These are phyloP conservation scores for Cephus pygmeus DNA, from an alignment of 2,888 invertebrate genomes.

Conservation along the genomic window DNA sequence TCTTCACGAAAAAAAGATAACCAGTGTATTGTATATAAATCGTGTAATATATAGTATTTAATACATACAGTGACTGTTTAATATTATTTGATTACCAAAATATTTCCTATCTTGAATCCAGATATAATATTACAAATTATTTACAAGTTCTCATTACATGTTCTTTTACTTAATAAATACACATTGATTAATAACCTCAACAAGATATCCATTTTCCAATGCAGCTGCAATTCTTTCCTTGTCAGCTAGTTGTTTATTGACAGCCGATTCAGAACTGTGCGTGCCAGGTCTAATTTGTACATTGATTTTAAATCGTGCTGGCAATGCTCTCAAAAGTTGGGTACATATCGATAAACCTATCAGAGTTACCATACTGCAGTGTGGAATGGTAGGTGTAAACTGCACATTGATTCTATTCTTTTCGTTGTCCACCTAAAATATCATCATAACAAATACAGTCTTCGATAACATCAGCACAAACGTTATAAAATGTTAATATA, in stretches of 20 bases:
- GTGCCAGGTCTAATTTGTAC: conserved; percentile 93
- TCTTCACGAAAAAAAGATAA: conserved; percentile 71
- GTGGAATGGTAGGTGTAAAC: conserved; percentile 98
- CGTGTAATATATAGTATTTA: conserved; percentile 14
- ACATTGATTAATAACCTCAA: conserved; percentile 96
- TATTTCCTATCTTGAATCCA: background rate
- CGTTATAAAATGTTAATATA: no score
- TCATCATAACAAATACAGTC: background rate
- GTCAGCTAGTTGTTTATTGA: conserved; percentile 97
- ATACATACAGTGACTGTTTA: conserved; percentile 4
- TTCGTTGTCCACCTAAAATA: conserved; percentile 76
- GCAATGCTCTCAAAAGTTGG: conserved; percentile 86
- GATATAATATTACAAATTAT: background rate
- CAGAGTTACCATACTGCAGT: conserved; percentile 98
- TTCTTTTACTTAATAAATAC: conserved; percentile 59
- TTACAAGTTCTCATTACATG: no score
- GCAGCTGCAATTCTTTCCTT: conserved; percentile 98
- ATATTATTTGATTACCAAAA: background rate
- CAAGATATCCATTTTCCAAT: conserved; percentile 89
- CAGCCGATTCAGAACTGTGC: conserved; percentile 90
- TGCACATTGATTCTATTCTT: conserved; percentile 78
- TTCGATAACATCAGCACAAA: no score
- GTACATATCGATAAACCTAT: conserved; percentile 93
- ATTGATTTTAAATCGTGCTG: conserved; percentile 85
- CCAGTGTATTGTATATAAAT: conserved; percentile 13